Base-by-base conservation (phyloP, 1,140 invertebrate species). In the Drosophila nasuta region DNA sequence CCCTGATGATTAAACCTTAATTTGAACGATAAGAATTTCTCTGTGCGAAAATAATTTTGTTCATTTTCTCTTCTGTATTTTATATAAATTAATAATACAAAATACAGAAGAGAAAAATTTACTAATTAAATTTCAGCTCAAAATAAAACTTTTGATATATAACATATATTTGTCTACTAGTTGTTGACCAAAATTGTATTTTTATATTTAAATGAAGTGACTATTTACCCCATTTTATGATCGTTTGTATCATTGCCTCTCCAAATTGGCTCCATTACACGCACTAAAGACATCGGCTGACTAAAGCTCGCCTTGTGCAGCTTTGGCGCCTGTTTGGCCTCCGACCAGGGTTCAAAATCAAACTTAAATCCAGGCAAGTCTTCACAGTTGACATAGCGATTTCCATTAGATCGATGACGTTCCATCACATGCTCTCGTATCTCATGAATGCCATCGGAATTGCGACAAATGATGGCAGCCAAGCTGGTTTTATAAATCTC, bases 381-480 rank as follows among this genome's bases (percentile, higher is more conserved):
- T 93, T 43, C 92, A 82, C 96, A 97, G 56, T 94, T 93, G 7
- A 95, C 92, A 6, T 95, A 93, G 0, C 94, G 93, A 93, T 97
- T 97, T 1, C 93, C 93, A n/a, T 91, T 49, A 1, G 91, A 93
- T 0, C 94, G 81, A 0, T 93, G 93, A 54, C 94, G 93, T 52
- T 91, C 78, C 96, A 99, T 98, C 0, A 98, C 96, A 76, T 95
- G 93, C 5, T 94, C 94, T 82, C 98, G 98, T 3, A 97, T 94
- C 13, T 94, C 92, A 15, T 94, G 93, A 1, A 98, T 93, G 3
- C 95, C 94, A 76, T 97, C 96, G 1, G 96, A 90, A 93, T 97
- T 99, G 68, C 97, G 96, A 89, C 98, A 99, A 45, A 99, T 96
- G 4, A 99, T 94, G 41, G 95, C 94, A 0, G 97, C 96, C 11